Percentiles rank a stretch among this genome's conserved stretches.
phyloP scores from a whole-genome alignment of 2,113 vertebrate genomes.

The Urocynchramus pylzowi region DNA sequence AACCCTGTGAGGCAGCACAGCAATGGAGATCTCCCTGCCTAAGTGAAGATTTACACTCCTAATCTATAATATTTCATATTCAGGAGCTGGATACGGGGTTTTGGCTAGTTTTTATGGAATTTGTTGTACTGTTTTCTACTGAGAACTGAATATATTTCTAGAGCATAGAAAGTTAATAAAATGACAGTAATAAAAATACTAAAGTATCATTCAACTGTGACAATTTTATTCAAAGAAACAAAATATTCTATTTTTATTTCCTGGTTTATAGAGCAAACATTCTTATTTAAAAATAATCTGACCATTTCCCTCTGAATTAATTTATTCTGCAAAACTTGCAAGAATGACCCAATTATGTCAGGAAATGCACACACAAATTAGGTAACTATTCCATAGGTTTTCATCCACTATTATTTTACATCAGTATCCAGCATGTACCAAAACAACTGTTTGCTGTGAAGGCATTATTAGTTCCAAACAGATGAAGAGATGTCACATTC shows the following conservation, averaged over 20 bases:
- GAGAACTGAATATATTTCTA: neutral
- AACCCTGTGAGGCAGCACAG: neutral
- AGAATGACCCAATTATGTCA: constrained; percentile 37
- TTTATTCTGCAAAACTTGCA: neutral
- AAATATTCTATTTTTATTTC: neutral
- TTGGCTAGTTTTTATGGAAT: neutral
- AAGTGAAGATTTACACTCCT: neutral
- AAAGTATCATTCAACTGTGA: neutral
- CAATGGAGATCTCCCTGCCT: neutral
- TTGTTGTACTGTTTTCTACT: neutral
- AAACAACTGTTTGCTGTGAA: constrained; percentile 45
- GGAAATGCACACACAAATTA: neutral
- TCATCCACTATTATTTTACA: constrained; percentile 28
- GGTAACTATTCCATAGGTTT: constrained; percentile 41
- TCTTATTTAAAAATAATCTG: neutral
- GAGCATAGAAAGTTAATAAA: neutral
- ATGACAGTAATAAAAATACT: neutral
- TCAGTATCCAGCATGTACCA: neutral
- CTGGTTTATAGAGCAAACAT: neutral
- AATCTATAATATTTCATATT: neutral
- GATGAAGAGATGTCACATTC: constrained; percentile 43
- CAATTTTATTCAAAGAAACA: neutral
- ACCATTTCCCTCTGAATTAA: neutral
- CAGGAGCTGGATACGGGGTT: neutral
- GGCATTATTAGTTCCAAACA: constrained; percentile 47